Evolutionary conservation across 2,113 vertebrate genomes (phyloP), one percentile per base, ranked within the genome.

Genomic region (Solea solea): DNA sequence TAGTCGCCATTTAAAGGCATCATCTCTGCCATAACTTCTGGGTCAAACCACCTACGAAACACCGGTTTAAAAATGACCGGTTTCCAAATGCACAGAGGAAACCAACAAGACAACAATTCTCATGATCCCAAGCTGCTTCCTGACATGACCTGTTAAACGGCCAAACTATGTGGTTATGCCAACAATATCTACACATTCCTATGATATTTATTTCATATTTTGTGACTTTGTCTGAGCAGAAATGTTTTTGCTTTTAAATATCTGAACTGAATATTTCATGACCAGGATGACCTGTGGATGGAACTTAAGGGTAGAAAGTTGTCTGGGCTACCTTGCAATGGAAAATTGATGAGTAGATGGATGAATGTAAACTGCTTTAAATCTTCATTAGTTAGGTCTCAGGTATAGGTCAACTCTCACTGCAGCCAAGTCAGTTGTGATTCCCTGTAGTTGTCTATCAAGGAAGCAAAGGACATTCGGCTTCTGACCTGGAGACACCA

Each of bases 401-500:
- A 55, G 14, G 52, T 9, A 45, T 45, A 44, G 9, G n/a, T 51
- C 9, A 13, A 61, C 11, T 15, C 48, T 67, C 13, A 55, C 28
- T 25, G 65, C 56, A 49, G 66, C 57, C 56, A 39, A 71, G 42
- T 59, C 57, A 40, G 25, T 53, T 68, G 27, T 28, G 27, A 44
- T 56, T 66, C 27, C 27, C 49, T 49, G 49, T 39, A 49, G 21
- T 45, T 15, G 34, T 79, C n/a, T 59, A 60, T 59, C 57, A 51
- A 55, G 15, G 3, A 15, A 62, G 62, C n/a, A 21, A 3, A 13
- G 55, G 2, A 46, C 65, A 41, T 64, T 54, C 41, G 59, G 61
- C 16, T n/a, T 27, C 52, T 66, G 69, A 60, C 58, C 66, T 73
- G 42, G 13, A 46, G 50, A 49, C 64, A 34, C 34, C 63, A 68